These are phyloP conservation scores for Craterocephalus amniculus DNA, from an alignment of 2,797 vertebrate species.

Conservation along the genomic window DNA sequence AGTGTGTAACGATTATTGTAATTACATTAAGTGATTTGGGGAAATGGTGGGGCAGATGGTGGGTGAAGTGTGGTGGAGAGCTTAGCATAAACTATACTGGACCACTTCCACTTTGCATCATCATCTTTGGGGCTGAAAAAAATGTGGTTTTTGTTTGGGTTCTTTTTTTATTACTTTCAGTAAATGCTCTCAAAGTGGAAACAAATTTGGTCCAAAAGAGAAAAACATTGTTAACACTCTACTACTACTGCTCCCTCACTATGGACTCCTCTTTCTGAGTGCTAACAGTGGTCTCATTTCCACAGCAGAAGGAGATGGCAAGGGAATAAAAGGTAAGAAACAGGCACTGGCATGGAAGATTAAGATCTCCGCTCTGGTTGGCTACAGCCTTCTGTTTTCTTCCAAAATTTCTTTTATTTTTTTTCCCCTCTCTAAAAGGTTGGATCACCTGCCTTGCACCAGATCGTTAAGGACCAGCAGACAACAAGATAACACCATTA, in stretches of 20 bases:
- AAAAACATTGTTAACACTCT: neutral
- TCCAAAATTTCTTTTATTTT: conserved; percentile 42
- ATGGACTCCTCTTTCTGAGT: neutral
- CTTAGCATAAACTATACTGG: conserved; percentile 1
- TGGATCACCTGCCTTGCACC: conserved; percentile 36
- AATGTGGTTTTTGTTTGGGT: neutral
- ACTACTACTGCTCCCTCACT: neutral
- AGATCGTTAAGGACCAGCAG: conserved; percentile 63
- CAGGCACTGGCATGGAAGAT: conserved; percentile 55
- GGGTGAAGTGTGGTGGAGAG: conserved; percentile 63
- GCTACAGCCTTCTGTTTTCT: conserved; percentile 46
- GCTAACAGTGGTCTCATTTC: conserved; percentile 38
- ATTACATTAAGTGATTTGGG: conserved; percentile 73
- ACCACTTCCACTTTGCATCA: neutral
- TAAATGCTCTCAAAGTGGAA: neutral
- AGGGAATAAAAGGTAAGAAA: conserved; percentile 61
- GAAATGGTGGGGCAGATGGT: conserved; percentile 80
- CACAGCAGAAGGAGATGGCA: conserved; percentile 53
- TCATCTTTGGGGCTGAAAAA: too few species aligned
- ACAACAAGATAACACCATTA: conserved; percentile 36
- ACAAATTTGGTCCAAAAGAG: neutral
- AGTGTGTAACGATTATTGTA: conserved; percentile 63
- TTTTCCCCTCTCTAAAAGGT: conserved; percentile 9
- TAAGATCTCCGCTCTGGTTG: conserved; percentile 54
- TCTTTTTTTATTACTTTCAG: too few species aligned